These are phyloP conservation scores for Nephrotoma flavescens DNA, from an alignment of 2,888 invertebrate species.

Conservation along the genomic window DNA sequence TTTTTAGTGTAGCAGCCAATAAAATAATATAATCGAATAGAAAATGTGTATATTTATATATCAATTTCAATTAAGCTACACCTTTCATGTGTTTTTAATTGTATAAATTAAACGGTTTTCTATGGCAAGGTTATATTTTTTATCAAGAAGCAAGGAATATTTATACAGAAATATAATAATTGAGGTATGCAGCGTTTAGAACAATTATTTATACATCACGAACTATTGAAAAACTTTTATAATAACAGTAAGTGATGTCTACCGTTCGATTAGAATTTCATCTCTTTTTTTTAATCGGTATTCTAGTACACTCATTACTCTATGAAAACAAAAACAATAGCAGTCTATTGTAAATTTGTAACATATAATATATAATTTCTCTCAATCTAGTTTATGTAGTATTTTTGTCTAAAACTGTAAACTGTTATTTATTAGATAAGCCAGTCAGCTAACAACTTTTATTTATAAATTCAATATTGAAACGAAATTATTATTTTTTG, in stretches of 20 bases:
- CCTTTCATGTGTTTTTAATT: background rate
- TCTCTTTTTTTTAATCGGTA: background rate
- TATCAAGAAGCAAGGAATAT: background rate
- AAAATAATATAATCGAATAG: background rate
- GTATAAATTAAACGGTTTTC: background rate
- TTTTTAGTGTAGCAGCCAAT: background rate
- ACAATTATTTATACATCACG: background rate
- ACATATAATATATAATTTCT: background rate
- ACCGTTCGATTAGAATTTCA: background rate
- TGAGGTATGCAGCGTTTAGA: background rate
- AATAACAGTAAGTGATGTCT: background rate
- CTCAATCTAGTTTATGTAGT: background rate
- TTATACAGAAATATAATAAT: background rate
- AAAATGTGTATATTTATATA: background rate
- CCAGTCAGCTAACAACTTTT: background rate
- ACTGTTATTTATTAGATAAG: background rate
- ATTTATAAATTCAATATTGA: background rate
- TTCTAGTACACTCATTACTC: background rate
- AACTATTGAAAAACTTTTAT: background rate
- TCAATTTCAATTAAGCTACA: background rate
- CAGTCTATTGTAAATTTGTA: background rate
- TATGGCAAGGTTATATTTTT: background rate
- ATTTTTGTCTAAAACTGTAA: background rate
- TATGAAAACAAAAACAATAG: background rate
- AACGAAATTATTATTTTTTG: background rate